A percentile compares a stretch with the other conserved stretches of the same genome.
phyloP scores from a whole-genome alignment of 2,888 invertebrate genomes.

The Peribatodes rhomboidaria region DNA sequence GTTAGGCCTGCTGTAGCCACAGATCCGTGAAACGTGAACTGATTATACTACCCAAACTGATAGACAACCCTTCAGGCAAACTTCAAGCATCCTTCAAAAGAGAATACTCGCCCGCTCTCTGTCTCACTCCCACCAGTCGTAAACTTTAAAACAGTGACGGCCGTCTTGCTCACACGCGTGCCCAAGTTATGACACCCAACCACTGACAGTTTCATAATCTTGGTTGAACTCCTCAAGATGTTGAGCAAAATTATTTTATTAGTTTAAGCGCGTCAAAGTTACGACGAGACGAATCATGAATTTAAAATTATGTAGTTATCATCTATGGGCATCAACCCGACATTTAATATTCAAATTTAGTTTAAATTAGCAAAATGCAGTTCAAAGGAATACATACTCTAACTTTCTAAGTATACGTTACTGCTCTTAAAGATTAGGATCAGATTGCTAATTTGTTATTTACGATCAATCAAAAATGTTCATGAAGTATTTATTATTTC shows the following conservation, averaged over 20 bases:
- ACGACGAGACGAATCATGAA: slow-evolving; percentile 23
- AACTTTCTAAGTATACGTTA: no score
- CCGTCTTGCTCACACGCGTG: slow-evolving; percentile 50
- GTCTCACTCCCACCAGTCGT: slow-evolving; percentile 36
- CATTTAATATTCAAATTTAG: neutral
- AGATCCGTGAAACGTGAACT: slow-evolving; percentile 27
- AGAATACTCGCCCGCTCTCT: slow-evolving; percentile 36
- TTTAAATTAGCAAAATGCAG: neutral
- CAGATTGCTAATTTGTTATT: no score
- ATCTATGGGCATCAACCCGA: neutral
- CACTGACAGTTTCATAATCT: slow-evolving; percentile 47
- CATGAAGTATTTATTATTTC: neutral
- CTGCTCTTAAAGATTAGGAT: no score
- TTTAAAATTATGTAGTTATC: slow-evolving; percentile 20
- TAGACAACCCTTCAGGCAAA: slow-evolving; percentile 41
- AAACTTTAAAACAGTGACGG: slow-evolving; percentile 16
- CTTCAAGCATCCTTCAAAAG: slow-evolving; percentile 52
- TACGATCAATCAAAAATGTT: no score
- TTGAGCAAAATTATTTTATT: slow-evolving; percentile 31
- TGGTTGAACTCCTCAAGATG: slow-evolving; percentile 21
- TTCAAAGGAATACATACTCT: no score
- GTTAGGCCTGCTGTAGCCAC: slow-evolving; percentile 11
- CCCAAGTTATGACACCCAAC: slow-evolving; percentile 46
- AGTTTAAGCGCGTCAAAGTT: slow-evolving; percentile 23
- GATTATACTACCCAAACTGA: slow-evolving; percentile 39